These are phyloP conservation scores for Brachionus asplanchnoidis DNA, from an alignment of 1,140 invertebrate species.

Conservation along the genomic window DNA sequence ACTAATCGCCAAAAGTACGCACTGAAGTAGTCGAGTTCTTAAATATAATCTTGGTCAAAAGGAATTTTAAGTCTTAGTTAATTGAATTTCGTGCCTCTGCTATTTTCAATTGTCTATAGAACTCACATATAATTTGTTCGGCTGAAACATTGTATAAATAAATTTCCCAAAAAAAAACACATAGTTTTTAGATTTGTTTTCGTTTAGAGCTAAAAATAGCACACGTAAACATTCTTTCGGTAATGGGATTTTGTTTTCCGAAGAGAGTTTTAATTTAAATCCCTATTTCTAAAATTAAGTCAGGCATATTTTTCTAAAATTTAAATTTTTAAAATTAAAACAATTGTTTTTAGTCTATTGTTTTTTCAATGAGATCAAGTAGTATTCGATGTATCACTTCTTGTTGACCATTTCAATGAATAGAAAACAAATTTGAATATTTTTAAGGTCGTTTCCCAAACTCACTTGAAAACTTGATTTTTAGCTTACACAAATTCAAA, in stretches of 20 bases:
- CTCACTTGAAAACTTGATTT: not conserved
- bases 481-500: not conserved
- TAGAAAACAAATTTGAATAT: not conserved
- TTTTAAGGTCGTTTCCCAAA: not conserved
- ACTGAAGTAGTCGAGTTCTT: not conserved
- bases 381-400: conserved; percentile 1
- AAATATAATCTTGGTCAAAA: conserved; percentile 10
- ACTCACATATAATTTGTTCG: not conserved
- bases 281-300: conserved; percentile 32
- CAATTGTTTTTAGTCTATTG: not conserved
- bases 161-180: conserved; percentile 9
- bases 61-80: conserved; percentile 35
- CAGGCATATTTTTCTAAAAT: not conserved
- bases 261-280: conserved; percentile 15
- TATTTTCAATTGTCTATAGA: not conserved
- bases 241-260: conserved; percentile 17
- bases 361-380: not conserved
- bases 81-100: conserved; percentile 13
- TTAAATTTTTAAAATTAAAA: conserved; percentile 5
- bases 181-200: conserved; percentile 1
- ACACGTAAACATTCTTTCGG: conserved; percentile 1
- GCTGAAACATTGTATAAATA: conserved; percentile 18
- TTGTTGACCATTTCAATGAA: conserved; percentile 16
- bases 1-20: not conserved
- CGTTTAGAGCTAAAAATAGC: not conserved